Conservation (phyloP, 2,797 vertebrate genomes). For the Pseudopleuronectes americanus region DNA sequence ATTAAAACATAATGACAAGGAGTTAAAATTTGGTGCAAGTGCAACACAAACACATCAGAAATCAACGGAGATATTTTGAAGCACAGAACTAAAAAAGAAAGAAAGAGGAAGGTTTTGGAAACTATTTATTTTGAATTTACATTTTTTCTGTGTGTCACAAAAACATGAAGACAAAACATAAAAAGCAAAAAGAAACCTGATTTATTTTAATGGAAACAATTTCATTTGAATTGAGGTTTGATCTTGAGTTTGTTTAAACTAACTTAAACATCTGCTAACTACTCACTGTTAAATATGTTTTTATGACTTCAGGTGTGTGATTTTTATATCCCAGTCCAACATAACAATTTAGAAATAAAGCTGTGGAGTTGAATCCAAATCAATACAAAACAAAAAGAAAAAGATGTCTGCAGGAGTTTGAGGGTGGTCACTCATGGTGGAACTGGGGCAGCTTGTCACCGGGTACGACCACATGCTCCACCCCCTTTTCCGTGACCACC, state of each 20-base stretch:
- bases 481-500: conserved; percentile 83
- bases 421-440: conserved; percentile 72
- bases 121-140: not conserved
- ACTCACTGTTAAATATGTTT: too few species aligned
- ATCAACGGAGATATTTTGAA: too few species aligned
- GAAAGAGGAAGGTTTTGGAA: not conserved
- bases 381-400: not conserved
- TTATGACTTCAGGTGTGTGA: too few species aligned
- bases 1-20: too few species aligned
- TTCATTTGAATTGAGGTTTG: not conserved
- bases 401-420: fast-evolving
- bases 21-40: too few species aligned
- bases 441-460: conserved; percentile 87
- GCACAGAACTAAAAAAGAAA: not conserved
- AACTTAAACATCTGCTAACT: too few species aligned
- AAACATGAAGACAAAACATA: not conserved
- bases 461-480: conserved; percentile 84
- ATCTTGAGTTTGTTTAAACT: too few species aligned
- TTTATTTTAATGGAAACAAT: not conserved
- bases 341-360: not conserved
- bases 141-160: not conserved
- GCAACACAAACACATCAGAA: too few species aligned
- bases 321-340: not conserved
- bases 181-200: not conserved
- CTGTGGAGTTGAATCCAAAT: not conserved